Evolutionary conservation across 2,797 vertebrate genomes (phyloP).

Genomic region (Forpus xanthops): DNA sequence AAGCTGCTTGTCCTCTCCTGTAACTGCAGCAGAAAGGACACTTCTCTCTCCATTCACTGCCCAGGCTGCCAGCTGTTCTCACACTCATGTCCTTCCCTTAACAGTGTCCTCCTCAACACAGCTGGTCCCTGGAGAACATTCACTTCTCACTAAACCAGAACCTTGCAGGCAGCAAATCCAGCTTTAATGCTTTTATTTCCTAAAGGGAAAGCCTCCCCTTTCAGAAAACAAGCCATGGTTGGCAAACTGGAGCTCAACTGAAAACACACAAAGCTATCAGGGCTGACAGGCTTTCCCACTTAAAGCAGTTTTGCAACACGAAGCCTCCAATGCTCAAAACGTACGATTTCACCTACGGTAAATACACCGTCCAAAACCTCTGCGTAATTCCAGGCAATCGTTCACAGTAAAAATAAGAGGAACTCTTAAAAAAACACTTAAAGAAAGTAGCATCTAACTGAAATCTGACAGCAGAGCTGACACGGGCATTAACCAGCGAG

Average conservation of each 20-base stretch:
- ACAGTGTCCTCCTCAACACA: not conserved
- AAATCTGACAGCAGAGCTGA: slow-evolving; percentile 39
- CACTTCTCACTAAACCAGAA: not conserved
- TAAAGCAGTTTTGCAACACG: not conserved
- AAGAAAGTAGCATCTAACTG: slow-evolving; percentile 32
- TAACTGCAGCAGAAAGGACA: not conserved
- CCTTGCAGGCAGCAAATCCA: not conserved
- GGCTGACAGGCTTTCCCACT: not conserved
- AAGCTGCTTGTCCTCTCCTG: not conserved
- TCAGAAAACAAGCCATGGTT: not conserved
- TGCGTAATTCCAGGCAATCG: not conserved
- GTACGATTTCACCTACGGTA: not conserved
- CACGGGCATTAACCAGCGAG: not conserved
- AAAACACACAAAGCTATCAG: not conserved
- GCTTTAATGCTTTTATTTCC: not conserved
- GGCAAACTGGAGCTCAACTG: not conserved
- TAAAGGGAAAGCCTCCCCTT: not conserved
- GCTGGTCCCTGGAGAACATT: not conserved
- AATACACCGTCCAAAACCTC: not conserved
- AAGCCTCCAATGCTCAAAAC: slow-evolving; percentile 45
- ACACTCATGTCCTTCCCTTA: not conserved
- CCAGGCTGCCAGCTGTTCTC: not conserved
- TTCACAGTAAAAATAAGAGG: slow-evolving; percentile 56
- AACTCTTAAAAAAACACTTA: slow-evolving; percentile 44
- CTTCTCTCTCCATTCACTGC: not conserved